Base-by-base conservation (phyloP, 1,140 invertebrate genomes). In the Sitobion miscanthi region DNA sequence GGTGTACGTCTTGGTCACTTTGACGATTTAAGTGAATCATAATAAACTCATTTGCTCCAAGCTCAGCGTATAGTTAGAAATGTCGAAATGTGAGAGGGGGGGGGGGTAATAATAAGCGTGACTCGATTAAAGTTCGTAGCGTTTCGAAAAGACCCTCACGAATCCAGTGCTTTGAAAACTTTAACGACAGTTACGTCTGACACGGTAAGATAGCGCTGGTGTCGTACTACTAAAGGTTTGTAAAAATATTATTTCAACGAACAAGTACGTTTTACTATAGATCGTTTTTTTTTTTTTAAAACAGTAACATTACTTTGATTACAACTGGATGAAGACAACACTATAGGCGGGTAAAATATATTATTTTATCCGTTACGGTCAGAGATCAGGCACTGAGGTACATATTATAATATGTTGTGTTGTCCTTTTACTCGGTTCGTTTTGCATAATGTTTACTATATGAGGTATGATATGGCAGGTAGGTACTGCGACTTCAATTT, bases 141-240 rank as follows among this genome's bases (percentile, higher is more conserved):
- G n/a, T 30, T 87, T n/a, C 11, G 2, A 49, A 49, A 42, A 42
- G 49, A 89, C 88, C 21, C 35, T 47, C 88, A 89, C 88, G 88
- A 89, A 89, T 52, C 88, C 88, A 89, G 88, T 54, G 87, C 54
- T 57, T n/a, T 42, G 88, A 20, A 89, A 89, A 38, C 88, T 25
- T 89, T 23, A 89, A 89, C 35, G 14, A 38, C 21, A 42, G 88
- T 89, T 89, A 11, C 11, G 0, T 17, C 20, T 21, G 35, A 57
- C 2, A 57, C 49, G 23, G 88, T 89, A 23, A 89, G 88, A 89
- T 89, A 57, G 88, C 88, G 88, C 88, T 89, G 52, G 8, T 25
- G 88, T 57, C 21, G 35, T 30, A 45, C 35, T 30, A 45, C 35
- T 88, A 88, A 88, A n/a, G 47, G 87, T 21, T 25, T 21, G 9